Evolutionary conservation across 2,888 invertebrate species (phyloP), one percentile per base, ranked within the genome.

Genomic region (Serripes groenlandicus): DNA sequence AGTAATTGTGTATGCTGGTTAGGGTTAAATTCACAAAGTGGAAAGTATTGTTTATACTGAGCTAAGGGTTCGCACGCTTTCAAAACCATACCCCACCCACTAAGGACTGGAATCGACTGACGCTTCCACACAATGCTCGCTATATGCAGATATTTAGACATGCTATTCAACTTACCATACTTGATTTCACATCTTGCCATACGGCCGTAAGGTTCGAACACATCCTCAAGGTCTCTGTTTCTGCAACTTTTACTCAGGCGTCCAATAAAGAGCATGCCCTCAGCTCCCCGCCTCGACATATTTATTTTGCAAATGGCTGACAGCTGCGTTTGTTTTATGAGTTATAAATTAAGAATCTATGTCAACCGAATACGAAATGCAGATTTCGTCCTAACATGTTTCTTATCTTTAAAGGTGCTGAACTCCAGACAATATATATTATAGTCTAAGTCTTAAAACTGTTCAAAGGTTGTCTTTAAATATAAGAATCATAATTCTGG

Each of bases 121-220:
- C 49, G n/a, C 7, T 32, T 9, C 66, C 23, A 1, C 42, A 18
- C 49, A 49, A 49, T 2, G 21, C 49, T 49, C 21, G 49, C 49
- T 21, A 49, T 21, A 3, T 49, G 7, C 3, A 49, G 49, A 21
- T 3, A 5, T 21, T 49, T 42, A 42, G 23, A 11, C 56, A 56
- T 56, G 11, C 11, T 26, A 3, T 2, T 26, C 56, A 56, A 70
- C 90, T 64, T 89, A 94, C 94, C 94, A 91, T 95, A 95, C 92
- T 95, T 95, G n/a, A 95, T 93, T 89, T 95, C 95, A 87, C 95
- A 95, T 90, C 95, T 88, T 37, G 91, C 69, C 66, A 95, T 80
- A 23, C 94, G 91, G 21, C 95, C 95, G 91, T 95, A 95, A 35
- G 92, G 90, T 83, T 94, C 94, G 89, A 95, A 95, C 15, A 95